Evolutionary conservation across 2,888 invertebrate genomes (phyloP).

Genomic region (Aphodius granarius): DNA sequence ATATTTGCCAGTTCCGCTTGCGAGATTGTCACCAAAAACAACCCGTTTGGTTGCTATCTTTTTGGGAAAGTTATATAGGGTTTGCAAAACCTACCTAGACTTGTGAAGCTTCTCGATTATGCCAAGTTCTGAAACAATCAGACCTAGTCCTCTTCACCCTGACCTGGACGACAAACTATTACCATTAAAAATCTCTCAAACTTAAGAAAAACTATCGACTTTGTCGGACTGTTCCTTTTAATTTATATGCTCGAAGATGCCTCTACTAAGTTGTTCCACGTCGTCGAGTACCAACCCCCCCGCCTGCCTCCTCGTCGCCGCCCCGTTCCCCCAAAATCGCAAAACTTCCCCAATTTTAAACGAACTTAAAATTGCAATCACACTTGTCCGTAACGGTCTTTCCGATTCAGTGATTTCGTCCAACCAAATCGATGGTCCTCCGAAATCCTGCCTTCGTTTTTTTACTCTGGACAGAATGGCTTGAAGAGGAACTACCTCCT

Average conservation of each 20-base stretch:
- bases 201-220: conserved; percentile 5
- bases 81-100: no score
- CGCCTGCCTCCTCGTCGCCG: background rate
- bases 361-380: conserved; percentile 28
- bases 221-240: conserved; percentile 3
- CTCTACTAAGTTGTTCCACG: conserved; percentile 3
- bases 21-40: no score
- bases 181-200: background rate
- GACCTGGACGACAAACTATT: background rate
- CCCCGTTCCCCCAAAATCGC: conserved; percentile 3
- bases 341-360: conserved; percentile 24
- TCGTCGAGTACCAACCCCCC: conserved; percentile 3
- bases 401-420: conserved; percentile 21
- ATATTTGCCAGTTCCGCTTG: no score
- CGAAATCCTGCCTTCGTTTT: background rate
- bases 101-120: no score
- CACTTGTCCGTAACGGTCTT: conserved; percentile 24
- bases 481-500: no score
- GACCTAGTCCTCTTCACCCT: no score
- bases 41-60: no score
- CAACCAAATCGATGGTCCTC: conserved; percentile 8
- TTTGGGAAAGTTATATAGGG: no score
- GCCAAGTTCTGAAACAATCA: no score
- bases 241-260: conserved; percentile 20
- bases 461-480: background rate